Percentiles rank a stretch among this genome's conserved stretches.
These are phyloP conservation scores for Sitobion miscanthi DNA, from an alignment of 1,140 invertebrate genomes.

Conservation along the genomic window DNA sequence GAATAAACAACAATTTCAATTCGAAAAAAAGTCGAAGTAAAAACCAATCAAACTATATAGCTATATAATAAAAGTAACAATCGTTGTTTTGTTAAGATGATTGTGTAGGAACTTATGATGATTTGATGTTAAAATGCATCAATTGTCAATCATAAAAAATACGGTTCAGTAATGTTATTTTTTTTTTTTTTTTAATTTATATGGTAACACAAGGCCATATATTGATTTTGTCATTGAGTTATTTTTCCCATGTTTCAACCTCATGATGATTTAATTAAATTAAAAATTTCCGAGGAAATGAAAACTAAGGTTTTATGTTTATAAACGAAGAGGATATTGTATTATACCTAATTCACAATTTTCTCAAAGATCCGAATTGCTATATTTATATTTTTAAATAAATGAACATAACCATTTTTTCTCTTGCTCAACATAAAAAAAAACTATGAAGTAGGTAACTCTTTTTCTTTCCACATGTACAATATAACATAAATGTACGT, in stretches of 20 bases:
- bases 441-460: background rate
- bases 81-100: background rate
- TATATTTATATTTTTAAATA: background rate
- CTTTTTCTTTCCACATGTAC: background rate
- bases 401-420: background rate
- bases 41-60: background rate
- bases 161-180: background rate
- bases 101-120: no score
- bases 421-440: background rate
- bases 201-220: background rate
- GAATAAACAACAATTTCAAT: background rate
- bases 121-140: background rate
- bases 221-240: background rate
- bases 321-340: background rate
- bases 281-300: background rate
- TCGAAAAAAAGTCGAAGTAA: background rate
- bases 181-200: background rate
- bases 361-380: background rate
- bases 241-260: background rate
- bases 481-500: background rate
- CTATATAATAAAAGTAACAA: background rate
- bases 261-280: no score
- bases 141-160: background rate
- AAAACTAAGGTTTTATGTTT: background rate
- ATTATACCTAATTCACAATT: background rate